Conservation (phyloP, 2,113 vertebrate genomes). For the Calonectris borealis region DNA sequence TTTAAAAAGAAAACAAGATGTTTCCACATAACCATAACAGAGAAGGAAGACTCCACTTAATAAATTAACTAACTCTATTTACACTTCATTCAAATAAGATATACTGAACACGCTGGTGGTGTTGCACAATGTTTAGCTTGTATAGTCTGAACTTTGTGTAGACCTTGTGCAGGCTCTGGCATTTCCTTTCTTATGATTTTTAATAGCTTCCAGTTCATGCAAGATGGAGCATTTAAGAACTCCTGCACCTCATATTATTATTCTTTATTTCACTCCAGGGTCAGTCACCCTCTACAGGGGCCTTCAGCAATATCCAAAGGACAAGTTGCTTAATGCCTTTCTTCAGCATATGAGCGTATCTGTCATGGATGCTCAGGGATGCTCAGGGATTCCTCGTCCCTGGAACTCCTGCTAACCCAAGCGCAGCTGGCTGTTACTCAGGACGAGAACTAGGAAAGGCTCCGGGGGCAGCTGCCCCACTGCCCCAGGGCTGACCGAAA, state of each 20-base stretch:
- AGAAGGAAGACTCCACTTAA: background rate
- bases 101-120: background rate
- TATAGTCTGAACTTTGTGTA: background rate
- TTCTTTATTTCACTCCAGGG: background rate
- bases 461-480: background rate
- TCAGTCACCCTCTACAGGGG: background rate
- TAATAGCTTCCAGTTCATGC: background rate
- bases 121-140: background rate
- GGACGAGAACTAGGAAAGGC: background rate
- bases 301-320: background rate
- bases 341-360: background rate
- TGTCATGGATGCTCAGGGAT: background rate
- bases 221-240: background rate
- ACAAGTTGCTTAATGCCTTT: background rate
- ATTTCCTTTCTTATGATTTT: constrained; percentile 10
- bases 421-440: background rate
- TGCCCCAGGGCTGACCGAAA: background rate
- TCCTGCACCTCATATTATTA: background rate
- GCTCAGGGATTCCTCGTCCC: background rate
- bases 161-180: background rate
- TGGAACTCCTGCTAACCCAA: background rate
- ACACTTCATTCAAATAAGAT: background rate
- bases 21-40: background rate
- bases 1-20: background rate
- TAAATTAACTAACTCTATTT: background rate